Base-by-base conservation (phyloP, 1,140 invertebrate species). In the Bemisia tabaci region DNA sequence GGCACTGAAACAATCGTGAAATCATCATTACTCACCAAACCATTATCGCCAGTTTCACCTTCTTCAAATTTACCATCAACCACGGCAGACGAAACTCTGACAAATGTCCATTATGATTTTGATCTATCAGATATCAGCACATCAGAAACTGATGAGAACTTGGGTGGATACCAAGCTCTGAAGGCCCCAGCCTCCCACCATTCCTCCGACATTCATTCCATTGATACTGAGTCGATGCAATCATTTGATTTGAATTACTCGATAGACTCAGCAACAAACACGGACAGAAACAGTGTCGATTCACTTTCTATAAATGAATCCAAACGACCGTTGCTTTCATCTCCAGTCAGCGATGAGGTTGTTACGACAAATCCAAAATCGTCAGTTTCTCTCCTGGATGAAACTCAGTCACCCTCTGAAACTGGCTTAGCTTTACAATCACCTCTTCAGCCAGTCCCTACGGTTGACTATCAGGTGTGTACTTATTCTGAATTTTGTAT, bases 71-170 rank as follows among this genome's bases (percentile, higher is more conserved):
- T 48, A 48, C 33, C 33, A 48, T 17, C 33, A 2, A 12, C 33
- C 5, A 48, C 33, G 5, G 5, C 33, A 5, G 33, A 48, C 33
- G n/a, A 85, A 26, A 78, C 79, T 65, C 72, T 87, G 17, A 84
- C 82, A n/a, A 84, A 84, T 71, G 82, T 87, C 23, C 87, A 86
- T 75, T 88, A 87, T 71, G 87, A 87, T 68, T 87, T 88, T 60
- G 85, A 87, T 73, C 76, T 86, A 62, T 87, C 84, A 1, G 86
- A 87, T 75, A 77, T 85, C 33, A 88, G 85, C 69, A 83, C 80
- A 0, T 85, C 68, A 75, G 81, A 22, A 17, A 48, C 33, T 48
- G 33, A 48, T 48, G 33, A 48, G 33, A 48, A 48, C 17, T 48
- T 48, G 5, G 33, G 33, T 48, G 33, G 33, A 9, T 48, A 48